Percentiles rank a stretch among this genome's conserved stretches.
Conservation (phyloP, 2,113 vertebrate genomes). For the Phrynosoma blainvillii region DNA sequence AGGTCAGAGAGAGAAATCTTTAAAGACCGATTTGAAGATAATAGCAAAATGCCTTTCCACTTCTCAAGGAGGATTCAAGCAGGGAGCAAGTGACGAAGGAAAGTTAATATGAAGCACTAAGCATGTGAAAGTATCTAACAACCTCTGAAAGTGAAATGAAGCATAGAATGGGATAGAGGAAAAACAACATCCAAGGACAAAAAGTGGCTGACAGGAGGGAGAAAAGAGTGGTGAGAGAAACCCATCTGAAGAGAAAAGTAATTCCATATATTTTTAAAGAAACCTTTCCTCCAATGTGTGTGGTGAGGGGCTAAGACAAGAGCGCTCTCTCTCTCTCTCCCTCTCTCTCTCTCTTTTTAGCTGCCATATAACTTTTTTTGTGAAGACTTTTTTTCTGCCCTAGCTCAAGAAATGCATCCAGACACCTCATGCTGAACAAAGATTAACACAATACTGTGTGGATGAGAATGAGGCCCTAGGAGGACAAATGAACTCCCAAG, state of each 20-base stretch:
- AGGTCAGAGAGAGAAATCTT: background rate
- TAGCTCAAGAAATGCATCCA: background rate
- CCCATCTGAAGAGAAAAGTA: accelerated
- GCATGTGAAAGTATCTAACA: constrained; percentile 3
- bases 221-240: background rate
- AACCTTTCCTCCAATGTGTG: background rate
- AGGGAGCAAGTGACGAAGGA: background rate
- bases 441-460: background rate
- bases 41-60: background rate
- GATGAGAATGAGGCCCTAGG: background rate
- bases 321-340: no score
- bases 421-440: background rate
- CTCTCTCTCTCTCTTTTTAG: no score
- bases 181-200: background rate
- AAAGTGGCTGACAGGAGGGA: background rate
- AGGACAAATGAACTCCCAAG: no score
- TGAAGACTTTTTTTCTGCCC: no score
- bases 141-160: constrained; percentile 7
- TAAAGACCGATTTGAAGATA: background rate
- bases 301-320: background rate
- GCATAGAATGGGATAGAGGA: background rate
- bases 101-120: constrained; percentile 21
- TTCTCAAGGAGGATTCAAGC: constrained; percentile 6
- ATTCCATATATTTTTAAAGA: background rate
- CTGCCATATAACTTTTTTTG: background rate